These are phyloP conservation scores for Catocala sponsa DNA, from an alignment of 2,888 invertebrate genomes.

Conservation along the genomic window DNA sequence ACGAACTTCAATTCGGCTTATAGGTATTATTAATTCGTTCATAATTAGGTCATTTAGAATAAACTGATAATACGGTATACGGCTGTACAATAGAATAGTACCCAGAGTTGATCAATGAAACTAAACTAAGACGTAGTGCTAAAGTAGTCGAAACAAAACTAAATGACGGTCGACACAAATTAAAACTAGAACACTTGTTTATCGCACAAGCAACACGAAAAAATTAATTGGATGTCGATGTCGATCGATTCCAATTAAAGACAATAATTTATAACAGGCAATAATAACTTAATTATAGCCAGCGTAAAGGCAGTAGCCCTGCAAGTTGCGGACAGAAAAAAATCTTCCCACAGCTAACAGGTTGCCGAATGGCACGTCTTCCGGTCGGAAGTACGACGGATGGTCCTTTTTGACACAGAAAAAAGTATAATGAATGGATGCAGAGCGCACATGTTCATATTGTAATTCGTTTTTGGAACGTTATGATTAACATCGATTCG, in stretches of 20 bases:
- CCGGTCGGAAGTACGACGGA: constrained; percentile 85
- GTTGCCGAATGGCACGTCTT: constrained; percentile 82
- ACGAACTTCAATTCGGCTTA: no score
- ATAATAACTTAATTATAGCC: constrained; percentile 59
- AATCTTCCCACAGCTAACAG: constrained; percentile 84
- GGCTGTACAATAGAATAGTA: no score
- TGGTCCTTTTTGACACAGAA: constrained; percentile 73
- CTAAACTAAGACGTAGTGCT: no score
- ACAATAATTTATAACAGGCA: constrained; percentile 50
- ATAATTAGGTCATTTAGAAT: no score
- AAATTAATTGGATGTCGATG: constrained; percentile 51
- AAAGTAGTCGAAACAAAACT: constrained; percentile 5
- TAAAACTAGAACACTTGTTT: constrained; percentile 37
- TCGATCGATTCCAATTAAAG: constrained; percentile 49
- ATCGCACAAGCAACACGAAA: constrained; percentile 45
- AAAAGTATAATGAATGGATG: constrained; percentile 70
- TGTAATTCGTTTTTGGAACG: constrained; percentile 61
- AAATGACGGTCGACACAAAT: constrained; percentile 22
- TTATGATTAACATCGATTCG: constrained; percentile 77
- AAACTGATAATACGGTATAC: no score
- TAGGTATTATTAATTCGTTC: no score
- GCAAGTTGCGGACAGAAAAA: constrained; percentile 66
- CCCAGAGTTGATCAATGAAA: no score
- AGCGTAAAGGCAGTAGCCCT: constrained; percentile 66
- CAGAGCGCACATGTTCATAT: constrained; percentile 75